Evolutionary conservation across 1,140 invertebrate species (phyloP), one percentile per base, ranked within the genome.

Genomic region (Sycobia sp.): DNA sequence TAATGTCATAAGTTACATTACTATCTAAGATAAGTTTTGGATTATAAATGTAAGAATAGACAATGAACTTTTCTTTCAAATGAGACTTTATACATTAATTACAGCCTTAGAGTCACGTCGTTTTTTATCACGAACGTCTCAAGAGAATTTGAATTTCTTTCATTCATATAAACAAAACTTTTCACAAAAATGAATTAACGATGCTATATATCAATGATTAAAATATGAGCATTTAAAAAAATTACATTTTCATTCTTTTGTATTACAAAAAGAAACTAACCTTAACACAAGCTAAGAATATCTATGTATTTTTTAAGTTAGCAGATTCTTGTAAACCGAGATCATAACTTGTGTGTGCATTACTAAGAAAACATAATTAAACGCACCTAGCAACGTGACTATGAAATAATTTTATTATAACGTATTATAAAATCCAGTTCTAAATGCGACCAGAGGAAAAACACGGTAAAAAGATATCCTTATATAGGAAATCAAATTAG

Each of bases 401-500:
- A 74, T 67, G 58, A 76, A 76, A 68, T 72, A 67, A 73, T 72
- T 74, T 76, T 73, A 75, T 71, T 73, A 70, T 74, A 72, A 75
- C 58, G 64, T 67, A 69, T 75, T 72, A 62, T 73, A 67, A 71
- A 72, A 72, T 72, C 58, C 67, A 67, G 68, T 70, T 67, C 58
- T 68, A 68, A 67, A 62, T 68, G 62, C 62, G 58, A 68, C 36
- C 49, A 60, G 58, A 67, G 29, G 59, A 62, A 67, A 43, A 65
- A 69, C 64, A 65, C 38, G 36, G 65, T 49, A 65, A 60, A 54
- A 69, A 67, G 60, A 57, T 55, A 56, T 59, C 56, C 50, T 66
- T 62, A 23, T 27, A 46, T 55, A 56, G 66, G 69, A 69, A 66
- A 67, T 59, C 67, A 73, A 66, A 71, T 56, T 27, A 38, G 66